These are phyloP conservation scores for Catocala sponsa DNA, from an alignment of 2,888 invertebrate genomes.

Conservation along the genomic window DNA sequence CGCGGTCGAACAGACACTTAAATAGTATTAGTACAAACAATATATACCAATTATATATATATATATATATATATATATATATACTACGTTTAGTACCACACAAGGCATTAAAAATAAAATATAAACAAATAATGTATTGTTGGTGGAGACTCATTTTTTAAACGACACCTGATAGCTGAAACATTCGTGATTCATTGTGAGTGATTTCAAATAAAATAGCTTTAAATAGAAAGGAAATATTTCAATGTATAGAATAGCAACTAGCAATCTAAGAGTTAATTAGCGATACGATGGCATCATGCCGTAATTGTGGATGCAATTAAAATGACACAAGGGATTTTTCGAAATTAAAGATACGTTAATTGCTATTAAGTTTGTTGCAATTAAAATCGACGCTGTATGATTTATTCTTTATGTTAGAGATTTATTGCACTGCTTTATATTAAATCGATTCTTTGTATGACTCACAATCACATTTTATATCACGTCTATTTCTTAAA, in stretches of 20 bases:
- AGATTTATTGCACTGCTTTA: neutral
- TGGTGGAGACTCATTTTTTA: no score
- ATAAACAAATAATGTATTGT: neutral
- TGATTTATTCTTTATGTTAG: constrained; percentile 22
- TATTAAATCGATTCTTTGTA: no score
- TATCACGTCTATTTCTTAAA: no score
- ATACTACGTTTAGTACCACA: constrained; percentile 25
- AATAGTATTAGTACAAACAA: constrained; percentile 57
- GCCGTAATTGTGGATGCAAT: constrained; percentile 53
- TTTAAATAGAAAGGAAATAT: constrained; percentile 38
- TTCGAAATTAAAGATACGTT: constrained; percentile 35
- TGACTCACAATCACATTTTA: no score
- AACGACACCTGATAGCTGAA: no score
- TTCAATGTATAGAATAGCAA: constrained; percentile 38
- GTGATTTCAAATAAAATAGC: constrained; percentile 36
- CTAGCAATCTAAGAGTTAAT: constrained; percentile 52
- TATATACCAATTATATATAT: constrained; percentile 17
- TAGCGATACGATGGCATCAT: constrained; percentile 57
- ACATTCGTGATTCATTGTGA: constrained; percentile 13
- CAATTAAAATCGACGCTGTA: constrained; percentile 51
- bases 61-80: constrained; percentile 17
- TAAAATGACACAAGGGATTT: constrained; percentile 42
- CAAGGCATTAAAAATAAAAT: neutral
- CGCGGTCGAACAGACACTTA: constrained; percentile 64
- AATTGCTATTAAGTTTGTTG: constrained; percentile 37